phyloP scores from a whole-genome alignment of 2,888 invertebrate species.

The Scaptomyza polygonia region DNA sequence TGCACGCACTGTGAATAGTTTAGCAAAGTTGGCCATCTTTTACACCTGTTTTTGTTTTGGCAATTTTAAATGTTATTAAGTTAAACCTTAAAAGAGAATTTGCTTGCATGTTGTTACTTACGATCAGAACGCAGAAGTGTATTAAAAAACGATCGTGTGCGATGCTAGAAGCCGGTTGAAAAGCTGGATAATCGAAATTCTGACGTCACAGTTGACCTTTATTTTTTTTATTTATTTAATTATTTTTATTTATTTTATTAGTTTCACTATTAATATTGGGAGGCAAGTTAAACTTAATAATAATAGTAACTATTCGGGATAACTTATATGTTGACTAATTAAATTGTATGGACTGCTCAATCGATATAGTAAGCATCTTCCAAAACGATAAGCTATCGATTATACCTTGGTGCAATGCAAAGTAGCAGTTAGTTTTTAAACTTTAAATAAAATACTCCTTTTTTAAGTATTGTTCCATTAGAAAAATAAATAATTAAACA shows the following conservation, averaged over 20 bases:
- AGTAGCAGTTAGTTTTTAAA: neutral
- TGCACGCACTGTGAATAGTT: slow-evolving; percentile 79
- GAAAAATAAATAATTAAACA: neutral
- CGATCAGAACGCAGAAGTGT: slow-evolving; percentile 65
- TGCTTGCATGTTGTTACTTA: slow-evolving; percentile 53
- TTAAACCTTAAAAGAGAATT: neutral
- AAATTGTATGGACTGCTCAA: neutral
- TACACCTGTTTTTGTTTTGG: slow-evolving; percentile 35
- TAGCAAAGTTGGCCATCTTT: slow-evolving; percentile 82
- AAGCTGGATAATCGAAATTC: slow-evolving; percentile 31
- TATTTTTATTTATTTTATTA: neutral
- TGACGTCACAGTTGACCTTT: slow-evolving; percentile 6
- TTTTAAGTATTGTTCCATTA: no score
- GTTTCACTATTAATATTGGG: neutral
- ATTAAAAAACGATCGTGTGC: slow-evolving; percentile 31
- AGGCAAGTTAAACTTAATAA: neutral
- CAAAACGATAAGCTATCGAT: neutral
- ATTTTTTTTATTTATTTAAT: neutral
- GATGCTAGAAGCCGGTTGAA: slow-evolving; percentile 43
- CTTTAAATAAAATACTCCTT: no score
- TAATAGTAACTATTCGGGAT: neutral
- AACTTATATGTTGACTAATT: neutral
- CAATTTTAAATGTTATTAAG: slow-evolving; percentile 28
- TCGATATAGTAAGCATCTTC: neutral
- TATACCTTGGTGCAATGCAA: neutral